Conservation (phyloP, 2,113 vertebrate species). For the Ptyas mucosa region DNA sequence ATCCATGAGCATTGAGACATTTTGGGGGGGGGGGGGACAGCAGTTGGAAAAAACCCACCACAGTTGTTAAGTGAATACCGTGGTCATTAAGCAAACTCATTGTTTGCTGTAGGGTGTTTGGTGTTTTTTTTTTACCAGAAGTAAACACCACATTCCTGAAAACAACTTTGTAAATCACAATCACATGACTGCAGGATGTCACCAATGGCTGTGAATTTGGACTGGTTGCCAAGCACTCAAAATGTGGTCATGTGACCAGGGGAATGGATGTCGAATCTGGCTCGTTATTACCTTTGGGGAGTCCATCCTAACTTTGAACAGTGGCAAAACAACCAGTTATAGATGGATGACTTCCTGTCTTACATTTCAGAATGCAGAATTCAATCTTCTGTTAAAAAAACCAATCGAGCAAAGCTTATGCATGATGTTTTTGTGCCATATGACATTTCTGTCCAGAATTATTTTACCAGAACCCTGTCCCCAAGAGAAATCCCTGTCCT, state of each 20-base stretch:
- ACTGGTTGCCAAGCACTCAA: neutral
- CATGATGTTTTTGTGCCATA: neutral
- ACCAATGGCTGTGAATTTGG: neutral
- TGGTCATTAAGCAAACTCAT: neutral
- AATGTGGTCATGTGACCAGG: neutral
- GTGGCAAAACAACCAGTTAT: neutral
- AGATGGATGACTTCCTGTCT: neutral
- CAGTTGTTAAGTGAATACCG: neutral
- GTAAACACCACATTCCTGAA: neutral
- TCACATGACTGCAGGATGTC: neutral
- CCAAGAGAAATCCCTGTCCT: neutral
- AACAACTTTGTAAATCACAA: neutral
- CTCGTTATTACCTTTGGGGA: neutral
- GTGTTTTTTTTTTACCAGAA: too few species aligned
- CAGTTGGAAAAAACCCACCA: too few species aligned
- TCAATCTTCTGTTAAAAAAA: neutral
- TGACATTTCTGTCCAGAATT: neutral
- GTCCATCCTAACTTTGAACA: neutral
- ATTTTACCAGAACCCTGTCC: neutral
- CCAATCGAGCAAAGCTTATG: neutral
- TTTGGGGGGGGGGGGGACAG: accelerated
- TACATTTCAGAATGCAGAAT: neutral
- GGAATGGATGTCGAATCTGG: neutral
- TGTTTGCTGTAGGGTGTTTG: too few species aligned
- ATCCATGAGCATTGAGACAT: neutral